Conservation (phyloP, 1,140 invertebrate species). For the Steinernema khuongi region DNA sequence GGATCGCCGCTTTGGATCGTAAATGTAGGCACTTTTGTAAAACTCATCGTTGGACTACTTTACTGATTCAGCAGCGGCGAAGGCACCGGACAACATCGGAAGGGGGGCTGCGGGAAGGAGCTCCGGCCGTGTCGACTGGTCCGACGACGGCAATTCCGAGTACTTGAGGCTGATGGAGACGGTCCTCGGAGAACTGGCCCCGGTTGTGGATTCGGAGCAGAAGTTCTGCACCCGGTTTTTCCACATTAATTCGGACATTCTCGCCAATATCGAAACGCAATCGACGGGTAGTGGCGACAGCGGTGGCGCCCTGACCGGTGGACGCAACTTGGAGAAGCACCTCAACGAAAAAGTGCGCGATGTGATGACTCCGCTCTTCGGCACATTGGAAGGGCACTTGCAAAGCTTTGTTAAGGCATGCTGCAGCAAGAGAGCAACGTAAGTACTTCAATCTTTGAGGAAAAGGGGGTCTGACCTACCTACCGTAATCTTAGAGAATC, state of each 20-base stretch:
- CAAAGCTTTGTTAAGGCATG: conserved; percentile 39
- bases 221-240: conserved; percentile 90
- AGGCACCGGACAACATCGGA: neutral
- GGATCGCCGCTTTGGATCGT: conserved; percentile 7
- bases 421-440: conserved; percentile 31
- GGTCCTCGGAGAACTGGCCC: conserved; percentile 79
- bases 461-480: conserved; percentile 16
- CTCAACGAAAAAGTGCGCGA: conserved; percentile 51
- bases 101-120: neutral
- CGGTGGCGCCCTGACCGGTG: conserved; percentile 26
- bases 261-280: conserved; percentile 37
- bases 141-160: neutral
- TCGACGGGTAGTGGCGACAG: conserved; percentile 41
- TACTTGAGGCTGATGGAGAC: conserved; percentile 67
- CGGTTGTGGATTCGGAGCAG: conserved; percentile 85
- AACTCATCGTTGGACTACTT: neutral
- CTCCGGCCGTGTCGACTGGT: neutral
- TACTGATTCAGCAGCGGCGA: neutral
- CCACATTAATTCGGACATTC: conserved; percentile 68
- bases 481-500: conserved; percentile 21
- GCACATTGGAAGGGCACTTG: conserved; percentile 44
- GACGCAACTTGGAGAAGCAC: conserved; percentile 66
- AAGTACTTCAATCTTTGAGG: neutral
- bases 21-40: neutral
- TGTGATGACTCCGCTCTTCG: conserved; percentile 47